A percentile compares a stretch with the other conserved stretches of the same genome.
Evolutionary conservation across 2,888 invertebrate species (phyloP).

Genomic region (Pantelozetes paolii): DNA sequence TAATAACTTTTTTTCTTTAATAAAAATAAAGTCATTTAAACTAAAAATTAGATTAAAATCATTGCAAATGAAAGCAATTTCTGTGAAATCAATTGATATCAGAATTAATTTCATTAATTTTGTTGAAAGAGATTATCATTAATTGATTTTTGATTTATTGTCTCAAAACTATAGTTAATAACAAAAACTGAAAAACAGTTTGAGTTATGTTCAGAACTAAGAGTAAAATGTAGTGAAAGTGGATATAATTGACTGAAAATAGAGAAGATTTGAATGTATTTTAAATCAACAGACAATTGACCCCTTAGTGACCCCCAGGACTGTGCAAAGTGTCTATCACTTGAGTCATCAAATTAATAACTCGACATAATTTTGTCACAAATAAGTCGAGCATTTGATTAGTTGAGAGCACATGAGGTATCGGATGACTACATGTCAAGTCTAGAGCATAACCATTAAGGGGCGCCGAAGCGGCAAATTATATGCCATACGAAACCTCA

Average conservation of each 20-base stretch:
- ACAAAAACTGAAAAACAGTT: too few relatives aligned
- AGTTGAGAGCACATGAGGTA: not conserved
- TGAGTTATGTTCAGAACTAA: too few relatives aligned
- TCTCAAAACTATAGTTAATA: too few relatives aligned
- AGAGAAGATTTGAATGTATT: not conserved
- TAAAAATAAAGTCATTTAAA: too few relatives aligned
- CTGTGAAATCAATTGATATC: too few relatives aligned
- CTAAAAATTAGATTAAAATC: too few relatives aligned
- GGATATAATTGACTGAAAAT: not conserved
- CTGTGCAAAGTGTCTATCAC: conserved; percentile 29
- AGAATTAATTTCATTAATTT: too few relatives aligned
- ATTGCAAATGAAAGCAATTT: too few relatives aligned
- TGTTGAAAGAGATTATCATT: too few relatives aligned
- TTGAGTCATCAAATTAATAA: conserved; percentile 32
- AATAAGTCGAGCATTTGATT: conserved; percentile 31
- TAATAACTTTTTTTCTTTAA: too few relatives aligned
- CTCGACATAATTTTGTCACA: conserved; percentile 32
- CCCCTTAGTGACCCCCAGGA: not conserved
- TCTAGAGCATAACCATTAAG: conserved; percentile 28
- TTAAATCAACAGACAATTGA: conserved; percentile 35
- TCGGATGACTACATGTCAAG: not conserved
- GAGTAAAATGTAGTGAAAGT: too few relatives aligned
- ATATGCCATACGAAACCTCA: conserved; percentile 25
- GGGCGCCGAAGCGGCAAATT: conserved; percentile 36
- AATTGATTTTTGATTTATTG: too few relatives aligned